A percentile compares a stretch with the other conserved stretches of the same genome.
phyloP scores from a whole-genome alignment of 2,888 invertebrate genomes.

The Tinea pellionella region DNA sequence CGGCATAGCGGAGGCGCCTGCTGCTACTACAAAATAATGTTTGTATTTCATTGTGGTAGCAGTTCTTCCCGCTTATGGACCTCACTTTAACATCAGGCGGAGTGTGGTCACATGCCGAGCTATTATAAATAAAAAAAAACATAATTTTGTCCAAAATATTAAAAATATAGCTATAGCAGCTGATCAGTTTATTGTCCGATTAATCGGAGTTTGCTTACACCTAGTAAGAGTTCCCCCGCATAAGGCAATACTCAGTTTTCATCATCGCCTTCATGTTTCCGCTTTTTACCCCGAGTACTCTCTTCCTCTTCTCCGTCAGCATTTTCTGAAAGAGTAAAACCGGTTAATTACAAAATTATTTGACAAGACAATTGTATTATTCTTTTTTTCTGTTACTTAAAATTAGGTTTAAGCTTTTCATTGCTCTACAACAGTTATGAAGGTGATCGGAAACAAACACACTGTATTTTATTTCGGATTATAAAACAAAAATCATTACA shows the following conservation, averaged over 20 bases:
- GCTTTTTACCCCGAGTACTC: slow-evolving; percentile 71
- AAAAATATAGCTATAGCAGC: neutral
- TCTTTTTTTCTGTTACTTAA: neutral
- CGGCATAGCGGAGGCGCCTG: no score
- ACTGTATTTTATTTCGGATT: no score
- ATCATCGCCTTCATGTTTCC: slow-evolving; percentile 70
- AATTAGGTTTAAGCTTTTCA: neutral
- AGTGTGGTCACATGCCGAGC: no score
- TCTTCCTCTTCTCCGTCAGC: slow-evolving; percentile 32
- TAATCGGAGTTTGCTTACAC: slow-evolving; percentile 65
- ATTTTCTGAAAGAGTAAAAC: neutral
- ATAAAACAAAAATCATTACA: no score
- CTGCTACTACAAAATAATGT: no score
- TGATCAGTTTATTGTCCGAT: slow-evolving; percentile 57
- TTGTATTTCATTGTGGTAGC: no score
- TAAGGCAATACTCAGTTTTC: slow-evolving; percentile 66
- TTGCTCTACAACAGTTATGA: neutral
- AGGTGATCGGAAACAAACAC: no score
- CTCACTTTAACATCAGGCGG: no score
- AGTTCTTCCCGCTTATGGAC: no score
- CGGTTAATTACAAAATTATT: neutral
- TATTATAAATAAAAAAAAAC: neutral
- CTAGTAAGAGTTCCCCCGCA: slow-evolving; percentile 59
- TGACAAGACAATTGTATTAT: no score
- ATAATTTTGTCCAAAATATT: neutral